phyloP scores from a whole-genome alignment of 2,888 invertebrate genomes.

The Acrobasis suavella region DNA sequence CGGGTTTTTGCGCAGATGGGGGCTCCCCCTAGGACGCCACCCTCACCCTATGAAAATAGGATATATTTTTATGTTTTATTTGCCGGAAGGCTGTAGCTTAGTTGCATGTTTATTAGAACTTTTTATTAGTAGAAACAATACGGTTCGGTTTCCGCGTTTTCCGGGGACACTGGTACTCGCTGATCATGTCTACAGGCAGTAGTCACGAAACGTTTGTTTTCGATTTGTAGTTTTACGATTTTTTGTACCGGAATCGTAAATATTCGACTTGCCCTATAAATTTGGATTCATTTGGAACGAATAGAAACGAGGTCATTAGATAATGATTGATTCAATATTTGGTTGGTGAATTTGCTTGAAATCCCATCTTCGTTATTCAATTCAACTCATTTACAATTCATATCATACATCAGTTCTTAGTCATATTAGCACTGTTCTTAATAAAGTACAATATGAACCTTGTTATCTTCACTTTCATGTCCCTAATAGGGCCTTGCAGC shows the following conservation, averaged over 20 bases:
- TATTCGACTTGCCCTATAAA: slow-evolving; percentile 5
- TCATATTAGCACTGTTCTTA: too few species aligned
- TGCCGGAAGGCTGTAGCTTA: slow-evolving; percentile 81
- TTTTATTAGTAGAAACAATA: slow-evolving; percentile 81
- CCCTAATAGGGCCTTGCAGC: too few species aligned
- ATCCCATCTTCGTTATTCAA: not conserved
- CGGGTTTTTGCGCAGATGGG: slow-evolving; percentile 82
- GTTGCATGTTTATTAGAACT: slow-evolving; percentile 83
- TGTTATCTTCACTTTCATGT: too few species aligned
- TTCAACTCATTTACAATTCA: not conserved
- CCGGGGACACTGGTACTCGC: slow-evolving; percentile 35
- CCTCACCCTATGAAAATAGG: slow-evolving; percentile 82
- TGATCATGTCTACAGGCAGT: slow-evolving; percentile 57
- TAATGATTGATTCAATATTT: not conserved
- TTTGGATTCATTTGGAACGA: not conserved
- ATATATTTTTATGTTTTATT: slow-evolving; percentile 83
- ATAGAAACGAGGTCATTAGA: slow-evolving; percentile 1
- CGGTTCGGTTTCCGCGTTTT: slow-evolving; percentile 52
- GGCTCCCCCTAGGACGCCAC: slow-evolving; percentile 47
- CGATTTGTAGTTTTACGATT: slow-evolving; percentile 39
- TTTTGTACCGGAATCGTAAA: slow-evolving; percentile 10
- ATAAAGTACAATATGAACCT: too few species aligned
- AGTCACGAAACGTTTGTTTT: slow-evolving; percentile 69
- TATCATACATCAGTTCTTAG: not conserved
- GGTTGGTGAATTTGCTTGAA: not conserved